Conservation (phyloP, 2,797 vertebrate species). For the Fratercula arctica region DNA sequence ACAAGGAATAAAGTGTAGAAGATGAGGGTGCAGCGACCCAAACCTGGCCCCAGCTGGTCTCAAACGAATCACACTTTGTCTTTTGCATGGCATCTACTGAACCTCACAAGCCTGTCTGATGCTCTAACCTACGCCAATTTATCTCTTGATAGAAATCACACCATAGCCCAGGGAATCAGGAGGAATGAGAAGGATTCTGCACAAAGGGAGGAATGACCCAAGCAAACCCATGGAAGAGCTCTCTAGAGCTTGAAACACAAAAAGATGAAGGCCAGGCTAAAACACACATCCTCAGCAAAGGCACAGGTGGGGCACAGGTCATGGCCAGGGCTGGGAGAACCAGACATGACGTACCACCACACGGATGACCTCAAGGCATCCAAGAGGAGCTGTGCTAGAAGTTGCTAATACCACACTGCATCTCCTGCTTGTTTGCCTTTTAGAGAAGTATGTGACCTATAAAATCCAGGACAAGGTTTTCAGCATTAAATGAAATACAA, state of each 20-base stretch:
- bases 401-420: not conserved
- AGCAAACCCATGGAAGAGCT: not conserved
- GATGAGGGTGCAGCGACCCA: not conserved
- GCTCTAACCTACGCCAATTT: rapidly evolving
- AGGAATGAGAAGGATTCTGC: not conserved
- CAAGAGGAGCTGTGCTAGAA: not conserved
- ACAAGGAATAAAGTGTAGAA: not conserved
- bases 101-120: not conserved
- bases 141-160: not conserved
- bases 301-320: not conserved
- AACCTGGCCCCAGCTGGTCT: not conserved
- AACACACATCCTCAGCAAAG: not conserved
- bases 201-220: not conserved
- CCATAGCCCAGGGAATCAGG: not conserved
- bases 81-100: not conserved
- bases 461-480: rapidly evolving
- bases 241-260: not conserved
- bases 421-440: not conserved
- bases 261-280: not conserved
- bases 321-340: not conserved
- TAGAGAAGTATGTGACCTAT: not conserved
- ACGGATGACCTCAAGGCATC: not conserved
- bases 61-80: not conserved
- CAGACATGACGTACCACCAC: not conserved
- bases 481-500: not conserved